Evolutionary conservation across 2,888 invertebrate species (phyloP).

Genomic region (Sinodicranocentrus sp.): DNA sequence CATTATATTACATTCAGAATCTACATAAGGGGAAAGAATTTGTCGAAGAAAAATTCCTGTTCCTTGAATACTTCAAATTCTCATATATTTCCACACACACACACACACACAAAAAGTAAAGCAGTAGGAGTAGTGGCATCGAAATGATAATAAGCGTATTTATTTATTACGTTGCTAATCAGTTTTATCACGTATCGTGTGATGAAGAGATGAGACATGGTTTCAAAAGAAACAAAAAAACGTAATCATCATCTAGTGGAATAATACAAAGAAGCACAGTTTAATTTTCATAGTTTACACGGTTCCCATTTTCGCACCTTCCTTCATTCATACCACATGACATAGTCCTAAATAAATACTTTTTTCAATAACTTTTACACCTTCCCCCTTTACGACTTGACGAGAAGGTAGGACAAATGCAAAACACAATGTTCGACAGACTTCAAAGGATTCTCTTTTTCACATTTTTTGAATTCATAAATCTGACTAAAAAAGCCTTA

Average conservation of each 20-base stretch:
- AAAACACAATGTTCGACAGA: no score
- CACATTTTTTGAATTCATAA: slow-evolving; percentile 8
- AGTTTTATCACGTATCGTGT: slow-evolving; percentile 46
- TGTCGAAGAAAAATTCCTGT: no score
- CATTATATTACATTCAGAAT: no score
- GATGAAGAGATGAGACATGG: slow-evolving; percentile 26
- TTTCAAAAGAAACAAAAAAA: slow-evolving; percentile 40
- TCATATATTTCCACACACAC: no score
- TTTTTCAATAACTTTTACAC: no score
- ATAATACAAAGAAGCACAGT: slow-evolving; percentile 16
- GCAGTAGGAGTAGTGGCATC: background rate
- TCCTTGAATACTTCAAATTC: no score
- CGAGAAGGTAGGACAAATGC: no score
- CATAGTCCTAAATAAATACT: slow-evolving; percentile 13
- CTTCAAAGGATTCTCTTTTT: slow-evolving; percentile 8
- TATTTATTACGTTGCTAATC: slow-evolving; percentile 62
- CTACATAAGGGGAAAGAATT: background rate
- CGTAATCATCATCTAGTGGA: slow-evolving; percentile 14
- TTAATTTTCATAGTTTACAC: slow-evolving; percentile 37
- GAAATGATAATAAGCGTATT: slow-evolving; percentile 59
- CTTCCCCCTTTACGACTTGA: no score
- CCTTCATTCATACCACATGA: background rate
- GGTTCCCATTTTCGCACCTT: slow-evolving; percentile 11
- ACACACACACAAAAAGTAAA: no score
- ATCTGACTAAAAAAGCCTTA: background rate